phyloP scores from a whole-genome alignment of 2,888 invertebrate species.

The Euphydryas editha region DNA sequence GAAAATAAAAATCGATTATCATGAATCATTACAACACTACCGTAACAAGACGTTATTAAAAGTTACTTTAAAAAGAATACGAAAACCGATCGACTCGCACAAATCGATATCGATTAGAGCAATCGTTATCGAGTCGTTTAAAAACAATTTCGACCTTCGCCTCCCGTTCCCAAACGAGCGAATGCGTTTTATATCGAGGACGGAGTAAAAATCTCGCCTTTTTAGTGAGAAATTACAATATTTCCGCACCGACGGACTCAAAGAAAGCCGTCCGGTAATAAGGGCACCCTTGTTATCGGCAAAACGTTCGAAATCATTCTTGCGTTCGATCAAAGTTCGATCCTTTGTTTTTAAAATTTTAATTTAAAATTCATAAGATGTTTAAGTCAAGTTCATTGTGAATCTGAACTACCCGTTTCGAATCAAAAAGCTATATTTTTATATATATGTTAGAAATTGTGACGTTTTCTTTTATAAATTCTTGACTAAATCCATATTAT shows the following conservation, averaged over 20 bases:
- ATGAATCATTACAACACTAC: neutral
- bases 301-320: slow-evolving; percentile 23
- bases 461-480: too few relatives aligned
- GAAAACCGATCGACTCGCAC: slow-evolving; percentile 5
- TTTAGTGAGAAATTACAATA: slow-evolving; percentile 46
- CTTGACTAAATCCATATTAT: too few relatives aligned
- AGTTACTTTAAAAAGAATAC: neutral
- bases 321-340: slow-evolving; percentile 22
- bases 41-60: neutral
- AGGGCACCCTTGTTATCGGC: slow-evolving; percentile 44
- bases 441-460: too few relatives aligned
- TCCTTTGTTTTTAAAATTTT: slow-evolving; percentile 28
- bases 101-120: slow-evolving; percentile 29
- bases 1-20: too few relatives aligned
- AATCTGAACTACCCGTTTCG: neutral
- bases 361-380: slow-evolving; percentile 10
- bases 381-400: neutral
- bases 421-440: too few relatives aligned
- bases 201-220: slow-evolving; percentile 28
- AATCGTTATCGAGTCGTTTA: slow-evolving; percentile 31
- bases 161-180: slow-evolving; percentile 18
- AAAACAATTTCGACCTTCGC: slow-evolving; percentile 33
- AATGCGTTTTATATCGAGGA: slow-evolving; percentile 33
- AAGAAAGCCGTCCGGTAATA: slow-evolving; percentile 45
- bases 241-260: slow-evolving; percentile 44